These are phyloP conservation scores for Siderastrea radians DNA, from an alignment of 92 coral and sea anemone species.

Conservation along the genomic window DNA sequence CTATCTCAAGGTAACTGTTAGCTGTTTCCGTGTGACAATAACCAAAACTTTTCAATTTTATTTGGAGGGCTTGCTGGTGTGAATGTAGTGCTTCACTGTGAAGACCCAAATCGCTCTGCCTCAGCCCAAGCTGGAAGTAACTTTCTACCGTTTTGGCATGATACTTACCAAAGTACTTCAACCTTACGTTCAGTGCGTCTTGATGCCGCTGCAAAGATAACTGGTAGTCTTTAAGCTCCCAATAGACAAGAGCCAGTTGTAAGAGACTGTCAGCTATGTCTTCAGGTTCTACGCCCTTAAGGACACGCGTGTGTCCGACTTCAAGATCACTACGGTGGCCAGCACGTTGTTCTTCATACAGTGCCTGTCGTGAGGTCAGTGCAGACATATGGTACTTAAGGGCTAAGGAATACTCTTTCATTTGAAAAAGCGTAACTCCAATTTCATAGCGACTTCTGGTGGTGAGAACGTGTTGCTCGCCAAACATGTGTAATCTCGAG, in stretches of 20 bases:
- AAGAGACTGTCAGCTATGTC: not conserved
- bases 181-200: not conserved
- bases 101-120: not conserved
- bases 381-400: not conserved
- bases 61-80: not conserved
- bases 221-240: not conserved
- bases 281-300: not conserved
- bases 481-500: not conserved
- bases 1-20: not conserved
- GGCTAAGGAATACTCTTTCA: not conserved
- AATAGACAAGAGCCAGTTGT: not conserved
- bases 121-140: not conserved
- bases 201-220: not conserved
- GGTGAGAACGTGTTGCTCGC: not conserved
- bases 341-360: not conserved
- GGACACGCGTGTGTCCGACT: not conserved
- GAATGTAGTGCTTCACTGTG: not conserved
- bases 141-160: not conserved
- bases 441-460: constrained; percentile 9
- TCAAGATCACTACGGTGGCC: not conserved
- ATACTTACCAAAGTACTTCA: not conserved
- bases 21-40: not conserved
- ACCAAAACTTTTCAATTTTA: not conserved
- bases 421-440: not conserved
- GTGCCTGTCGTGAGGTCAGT: not conserved